A percentile compares a stretch with the other conserved stretches of the same genome.
These are phyloP conservation scores for Laupala kohalensis DNA, from an alignment of 1,140 invertebrate species.

Conservation along the genomic window DNA sequence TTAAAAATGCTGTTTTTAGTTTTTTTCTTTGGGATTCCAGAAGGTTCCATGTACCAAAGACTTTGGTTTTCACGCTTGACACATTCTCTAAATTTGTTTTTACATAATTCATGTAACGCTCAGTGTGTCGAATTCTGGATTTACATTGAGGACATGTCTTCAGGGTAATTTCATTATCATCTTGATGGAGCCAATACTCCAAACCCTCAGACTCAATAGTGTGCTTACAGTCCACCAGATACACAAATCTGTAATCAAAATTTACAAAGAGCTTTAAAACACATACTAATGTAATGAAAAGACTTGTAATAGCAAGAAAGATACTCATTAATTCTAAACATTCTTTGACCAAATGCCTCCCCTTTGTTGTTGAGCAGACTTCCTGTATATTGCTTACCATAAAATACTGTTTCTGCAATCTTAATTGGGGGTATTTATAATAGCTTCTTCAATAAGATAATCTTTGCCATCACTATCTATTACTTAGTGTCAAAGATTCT, in stretches of 20 bases:
- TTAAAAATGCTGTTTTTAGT: too few species aligned
- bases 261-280: background rate
- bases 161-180: constrained; percentile 33
- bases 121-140: constrained; percentile 41
- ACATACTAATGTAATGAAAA: constrained; percentile 26
- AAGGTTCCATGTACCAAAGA: constrained; percentile 24
- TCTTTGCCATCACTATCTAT: too few species aligned
- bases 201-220: constrained; percentile 41
- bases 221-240: constrained; percentile 49
- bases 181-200: constrained; percentile 34
- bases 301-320: background rate
- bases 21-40: background rate
- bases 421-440: background rate
- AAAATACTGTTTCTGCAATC: background rate
- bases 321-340: background rate
- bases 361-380: background rate
- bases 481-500: too few species aligned
- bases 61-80: constrained; percentile 36
- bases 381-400: background rate
- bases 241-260: constrained; percentile 35
- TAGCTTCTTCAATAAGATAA: too few species aligned
- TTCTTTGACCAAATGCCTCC: too few species aligned
- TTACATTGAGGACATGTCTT: constrained; percentile 49
- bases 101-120: constrained; percentile 43
- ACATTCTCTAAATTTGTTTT: constrained; percentile 39